These are phyloP conservation scores for Syngnathus scovelli DNA, from an alignment of 2,113 vertebrate species.

Conservation along the genomic window DNA sequence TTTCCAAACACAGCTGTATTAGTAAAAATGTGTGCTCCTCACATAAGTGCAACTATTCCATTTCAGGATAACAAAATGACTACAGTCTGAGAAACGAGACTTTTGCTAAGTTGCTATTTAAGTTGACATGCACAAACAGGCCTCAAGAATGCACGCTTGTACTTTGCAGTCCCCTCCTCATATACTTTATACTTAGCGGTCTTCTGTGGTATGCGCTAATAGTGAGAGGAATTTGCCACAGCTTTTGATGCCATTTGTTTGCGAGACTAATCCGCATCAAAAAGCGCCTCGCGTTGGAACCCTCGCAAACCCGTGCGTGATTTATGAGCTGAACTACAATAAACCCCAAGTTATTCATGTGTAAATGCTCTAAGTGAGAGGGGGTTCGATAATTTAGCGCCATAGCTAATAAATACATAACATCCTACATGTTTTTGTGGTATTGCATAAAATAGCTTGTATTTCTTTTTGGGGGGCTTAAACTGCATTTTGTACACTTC, in stretches of 20 bases:
- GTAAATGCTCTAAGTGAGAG: neutral
- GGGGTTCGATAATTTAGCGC: neutral
- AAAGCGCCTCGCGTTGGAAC: neutral
- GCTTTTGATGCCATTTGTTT: conserved; percentile 9
- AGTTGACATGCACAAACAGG: no score
- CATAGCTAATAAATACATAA: neutral
- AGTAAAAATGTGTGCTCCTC: conserved; percentile 22
- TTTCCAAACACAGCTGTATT: conserved; percentile 78
- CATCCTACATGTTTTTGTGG: neutral
- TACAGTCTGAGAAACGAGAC: neutral
- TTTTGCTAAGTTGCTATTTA: no score
- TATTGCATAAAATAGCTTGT: neutral
- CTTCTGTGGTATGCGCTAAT: conserved; percentile 2
- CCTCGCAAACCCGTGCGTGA: conserved; percentile 3
- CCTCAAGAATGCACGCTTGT: neutral
- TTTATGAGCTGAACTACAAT: conserved; percentile 4
- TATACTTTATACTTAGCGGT: neutral
- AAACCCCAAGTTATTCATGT: conserved; percentile 1
- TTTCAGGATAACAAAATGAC: no score
- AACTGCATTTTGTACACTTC: conserved; percentile 13
- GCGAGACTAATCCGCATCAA: conserved; percentile 6
- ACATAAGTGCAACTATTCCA: no score
- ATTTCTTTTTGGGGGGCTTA: neutral
- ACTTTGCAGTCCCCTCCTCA: neutral
- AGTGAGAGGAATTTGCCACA: conserved; percentile 1